Evolutionary conservation across 2,113 vertebrate species (phyloP).

Genomic region (Hypomesus transpacificus): DNA sequence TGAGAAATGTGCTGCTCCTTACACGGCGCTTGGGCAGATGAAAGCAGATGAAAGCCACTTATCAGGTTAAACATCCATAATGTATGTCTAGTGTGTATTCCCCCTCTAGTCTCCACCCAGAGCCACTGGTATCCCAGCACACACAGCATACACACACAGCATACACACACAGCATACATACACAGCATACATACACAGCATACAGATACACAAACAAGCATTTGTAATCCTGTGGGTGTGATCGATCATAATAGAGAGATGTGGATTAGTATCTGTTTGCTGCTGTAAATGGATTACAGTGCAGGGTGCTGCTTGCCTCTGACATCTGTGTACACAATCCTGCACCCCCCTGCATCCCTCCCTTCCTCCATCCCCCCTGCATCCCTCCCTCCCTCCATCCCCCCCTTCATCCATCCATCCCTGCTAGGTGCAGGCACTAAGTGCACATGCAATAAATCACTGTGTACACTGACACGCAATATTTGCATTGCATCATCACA

Average conservation of each 20-base stretch:
- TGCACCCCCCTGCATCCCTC: neutral
- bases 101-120: neutral
- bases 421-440: neutral
- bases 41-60: conserved; percentile 42
- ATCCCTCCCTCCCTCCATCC: neutral
- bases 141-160: neutral
- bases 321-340: neutral
- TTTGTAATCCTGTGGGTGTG: conserved; percentile 16
- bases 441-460: neutral
- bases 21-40: conserved; percentile 22
- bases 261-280: conserved; percentile 30
- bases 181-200: neutral
- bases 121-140: neutral
- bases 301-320: conserved; percentile 1
- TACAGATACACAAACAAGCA: neutral
- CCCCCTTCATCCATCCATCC: neutral
- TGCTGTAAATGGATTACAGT: conserved; percentile 25
- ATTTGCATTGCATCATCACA: neutral
- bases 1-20: conserved; percentile 11
- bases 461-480: neutral
- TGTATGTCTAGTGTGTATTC: conserved; percentile 1
- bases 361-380: neutral
- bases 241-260: conserved; percentile 19
- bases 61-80: conserved; percentile 33
- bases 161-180: neutral